Base-by-base conservation (phyloP, 2,888 invertebrate genomes). In the Chironomus tentans region DNA sequence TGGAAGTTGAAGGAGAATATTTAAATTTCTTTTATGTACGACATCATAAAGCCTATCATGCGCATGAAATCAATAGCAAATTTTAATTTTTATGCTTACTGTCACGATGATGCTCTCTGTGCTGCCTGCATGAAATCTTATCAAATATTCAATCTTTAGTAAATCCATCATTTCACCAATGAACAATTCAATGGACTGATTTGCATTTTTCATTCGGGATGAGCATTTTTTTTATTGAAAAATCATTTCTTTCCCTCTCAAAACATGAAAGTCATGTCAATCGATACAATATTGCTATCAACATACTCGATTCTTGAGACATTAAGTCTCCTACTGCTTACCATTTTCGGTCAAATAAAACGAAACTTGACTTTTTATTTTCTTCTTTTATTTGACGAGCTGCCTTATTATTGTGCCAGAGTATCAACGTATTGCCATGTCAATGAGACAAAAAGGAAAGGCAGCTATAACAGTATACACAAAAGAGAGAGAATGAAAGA, bases 71-170 rank as follows among this genome's bases (percentile, higher is more conserved):
- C 22, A 65, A 65, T 72, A 72, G 61, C 38, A 72, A 72, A 72
- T 72, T 72, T 72, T 72, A 72, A 72, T 68, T 72, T 72, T 72
- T 50, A 72, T 50, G 72, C 65, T 65, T 21, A 24, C 38, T 65
- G 65, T 65, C 24, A 24, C 21, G 65, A 21, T 65, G 22, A 24
- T 24, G 12, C 24, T n/a, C n/a, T n/a, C n/a, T n/a, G n/a, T n/a
- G n/a, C n/a, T n/a, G n/a, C n/a, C n/a, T n/a, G 50, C 3, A 15
- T 5, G 2, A 18, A 38, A 12, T 24, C 72, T 72, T 72, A 72
- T 72, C 72, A 72, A 62, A 68, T 46, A 72, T 72, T 22, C 50
- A 50, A 72, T 72, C 72, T 72, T 50, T 28, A 72, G 72, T 72
- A 72, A 72, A 72, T 72, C 72, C 72, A 72, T 72, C 72, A 72